Evolutionary conservation across 2,797 vertebrate species (phyloP).

Genomic region (Columba guinea): DNA sequence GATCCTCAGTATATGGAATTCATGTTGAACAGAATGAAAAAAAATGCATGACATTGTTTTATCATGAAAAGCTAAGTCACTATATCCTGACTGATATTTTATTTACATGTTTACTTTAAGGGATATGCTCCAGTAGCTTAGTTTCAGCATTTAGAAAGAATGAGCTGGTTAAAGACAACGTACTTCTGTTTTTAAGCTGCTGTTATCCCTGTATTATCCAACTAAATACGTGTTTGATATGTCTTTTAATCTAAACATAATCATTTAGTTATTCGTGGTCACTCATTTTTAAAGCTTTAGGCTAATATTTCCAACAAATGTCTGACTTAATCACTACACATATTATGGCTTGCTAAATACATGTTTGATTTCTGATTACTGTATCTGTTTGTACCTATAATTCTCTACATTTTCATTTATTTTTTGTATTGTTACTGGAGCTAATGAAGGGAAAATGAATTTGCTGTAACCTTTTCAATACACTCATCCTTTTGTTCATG

Average conservation of each 20-base stretch:
- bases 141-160: background rate
- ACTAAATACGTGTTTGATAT: background rate
- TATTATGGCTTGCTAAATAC: background rate
- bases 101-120: background rate
- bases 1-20: background rate
- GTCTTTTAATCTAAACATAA: background rate
- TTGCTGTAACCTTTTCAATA: constrained; percentile 15
- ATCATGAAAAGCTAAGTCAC: background rate
- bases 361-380: constrained; percentile 7
- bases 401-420: background rate
- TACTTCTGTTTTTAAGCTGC: background rate
- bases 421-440: background rate
- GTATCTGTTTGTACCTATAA: background rate
- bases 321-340: background rate
- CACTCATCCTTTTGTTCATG: background rate
- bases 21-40: background rate
- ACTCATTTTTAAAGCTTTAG: background rate
- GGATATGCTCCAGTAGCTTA: background rate
- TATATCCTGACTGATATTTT: background rate
- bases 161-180: background rate
- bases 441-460: background rate
- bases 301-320: background rate
- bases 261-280: background rate
- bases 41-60: background rate
- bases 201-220: background rate